Evolutionary conservation across 2,888 invertebrate species (phyloP), one percentile per base, ranked within the genome.

Genomic region (Asteroscopus sphinx): DNA sequence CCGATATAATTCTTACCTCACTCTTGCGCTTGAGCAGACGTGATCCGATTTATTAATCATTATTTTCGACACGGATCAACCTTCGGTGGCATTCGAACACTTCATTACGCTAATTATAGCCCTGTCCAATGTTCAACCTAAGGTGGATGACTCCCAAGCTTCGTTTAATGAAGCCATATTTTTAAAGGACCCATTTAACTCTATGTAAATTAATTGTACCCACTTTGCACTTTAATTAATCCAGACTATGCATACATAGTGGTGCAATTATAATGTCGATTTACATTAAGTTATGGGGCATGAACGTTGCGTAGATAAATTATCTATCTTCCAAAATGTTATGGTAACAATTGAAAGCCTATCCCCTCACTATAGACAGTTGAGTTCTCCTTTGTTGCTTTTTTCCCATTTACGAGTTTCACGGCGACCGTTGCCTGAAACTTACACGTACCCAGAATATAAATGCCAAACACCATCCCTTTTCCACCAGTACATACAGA

Each of bases 401-500:
- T 93, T 94, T 93, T 92, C 92, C 93, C 93, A 93, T 94, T 94
- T 93, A 93, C 93, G 93, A 93, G 93, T 93, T 94, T 93, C 93
- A 94, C 93, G 92, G 93, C 92, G 93, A 93, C 93, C 93, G 93
- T 92, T 92, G 92, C 93, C 93, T 94, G 93, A 94, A 94, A 94
- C 93, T 93, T 94, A 94, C 93, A 93, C 93, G 93, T 92, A 93
- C 88, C 91, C 91, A 88, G 93, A 93, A 94, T 93, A 94, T 92
- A 94, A 93, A 94, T 93, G 93, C 89, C 87, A 83, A 76, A 81
- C 88, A 81, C 77, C 62, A 65, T 91, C 92, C 73, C 82, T 81
- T 77, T 92, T 79, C 52, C 68, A 60, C 86, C 33, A 67, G 57
- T 55, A 55, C 58, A 68, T 74, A 69, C 73, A 75, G 68, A 73